Base-by-base conservation (phyloP, 2,113 vertebrate species). In the Theristicus caerulescens region DNA sequence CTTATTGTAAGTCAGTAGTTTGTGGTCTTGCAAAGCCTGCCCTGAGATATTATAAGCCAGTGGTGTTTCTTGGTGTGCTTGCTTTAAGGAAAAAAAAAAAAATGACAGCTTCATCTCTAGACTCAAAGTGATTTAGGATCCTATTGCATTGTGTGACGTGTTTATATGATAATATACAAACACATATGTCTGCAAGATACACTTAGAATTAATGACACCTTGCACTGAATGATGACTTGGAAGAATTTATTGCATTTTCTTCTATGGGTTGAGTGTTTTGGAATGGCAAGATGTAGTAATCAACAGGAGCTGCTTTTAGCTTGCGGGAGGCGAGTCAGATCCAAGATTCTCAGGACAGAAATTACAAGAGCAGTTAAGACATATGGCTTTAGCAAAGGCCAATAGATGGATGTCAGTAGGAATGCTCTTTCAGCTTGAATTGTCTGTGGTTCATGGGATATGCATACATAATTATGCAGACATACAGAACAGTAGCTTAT, bases 331-430 rank as follows among this genome's bases (percentile, higher is more conserved):
- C 0, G 4, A 79, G 66, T 74, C 13, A 31, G 32, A 29, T 21
- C 29, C 7, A 8, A 71, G 38, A 51, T 16, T 38, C 12, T 67
- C 29, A 7, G 40, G 51, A 34, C 36, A 66, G 76, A 62, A 86
- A 71, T 51, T 25, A 11, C 10, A 74, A 59, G 20, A 86, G 64
- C 21, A 42, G 31, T 44, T 72, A 44, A 55, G 76, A 34, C 4
- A 2, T 11, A 9, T 2, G 15, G 38, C 26, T 79, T n/a, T 44
- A 69, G 29, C 7, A 20, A 59, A 79, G 73, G 22, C 34, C 47
- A 10, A 0, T 8, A 64, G 22, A 36, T 47, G 32, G n/a, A 1
- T 12, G 22, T 44, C 12, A 1, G 36, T 9, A 10, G 62, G 49
- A 82, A 66, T 14, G 31, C 12, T 64, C 26, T 31, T 76, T 32